Conservation (phyloP, 2,888 invertebrate species). For the Coleophora flavipennella region DNA sequence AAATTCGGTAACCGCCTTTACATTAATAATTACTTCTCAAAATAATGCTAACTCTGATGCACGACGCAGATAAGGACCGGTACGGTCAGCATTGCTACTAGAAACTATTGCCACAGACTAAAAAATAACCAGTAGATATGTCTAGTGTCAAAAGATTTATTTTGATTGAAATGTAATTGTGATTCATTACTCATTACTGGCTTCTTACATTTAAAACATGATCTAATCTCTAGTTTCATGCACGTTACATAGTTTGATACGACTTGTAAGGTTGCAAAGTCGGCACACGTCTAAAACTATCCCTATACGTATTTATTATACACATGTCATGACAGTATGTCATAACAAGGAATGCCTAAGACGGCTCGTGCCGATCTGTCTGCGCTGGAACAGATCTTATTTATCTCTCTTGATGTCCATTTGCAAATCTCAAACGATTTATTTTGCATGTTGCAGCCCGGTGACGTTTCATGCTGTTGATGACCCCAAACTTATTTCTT, state of each 20-base stretch:
- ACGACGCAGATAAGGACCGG: constrained; percentile 56
- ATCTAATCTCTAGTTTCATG: background rate
- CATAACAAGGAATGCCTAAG: too few relatives aligned
- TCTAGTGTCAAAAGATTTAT: background rate
- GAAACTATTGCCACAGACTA: constrained; percentile 6
- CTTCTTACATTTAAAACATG: background rate
- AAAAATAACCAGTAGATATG: constrained; percentile 3
- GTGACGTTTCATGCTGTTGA: background rate
- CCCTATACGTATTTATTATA: too few relatives aligned
- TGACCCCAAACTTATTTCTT: too few relatives aligned
- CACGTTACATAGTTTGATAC: background rate
- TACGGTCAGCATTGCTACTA: constrained; percentile 21
- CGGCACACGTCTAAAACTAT: too few relatives aligned
- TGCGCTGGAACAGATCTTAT: background rate
- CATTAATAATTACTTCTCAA: constrained; percentile 73
- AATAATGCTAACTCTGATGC: constrained; percentile 66
- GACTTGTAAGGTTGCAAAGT: background rate
- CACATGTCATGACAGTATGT: too few relatives aligned
- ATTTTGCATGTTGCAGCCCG: background rate
- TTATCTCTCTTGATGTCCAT: background rate
- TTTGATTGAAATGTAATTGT: background rate
- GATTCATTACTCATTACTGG: background rate
- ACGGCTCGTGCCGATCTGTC: too few relatives aligned
- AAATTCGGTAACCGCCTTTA: constrained; percentile 66
- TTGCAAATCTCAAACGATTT: background rate